These are phyloP conservation scores for Tragelaphus buxtoni DNA, from an alignment of 2,113 vertebrate species.

Conservation along the genomic window DNA sequence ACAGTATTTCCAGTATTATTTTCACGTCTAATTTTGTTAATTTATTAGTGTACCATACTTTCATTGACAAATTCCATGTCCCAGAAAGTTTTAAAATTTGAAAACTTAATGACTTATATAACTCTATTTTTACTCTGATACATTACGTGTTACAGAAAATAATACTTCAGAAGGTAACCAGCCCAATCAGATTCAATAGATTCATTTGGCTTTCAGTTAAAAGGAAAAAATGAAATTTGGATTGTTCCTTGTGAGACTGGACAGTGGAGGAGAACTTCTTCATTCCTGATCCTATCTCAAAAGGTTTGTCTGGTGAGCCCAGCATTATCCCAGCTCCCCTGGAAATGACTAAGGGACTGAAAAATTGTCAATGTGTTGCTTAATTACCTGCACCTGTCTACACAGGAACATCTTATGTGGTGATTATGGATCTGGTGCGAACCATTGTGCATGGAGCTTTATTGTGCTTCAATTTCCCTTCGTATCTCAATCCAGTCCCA, in stretches of 20 bases:
- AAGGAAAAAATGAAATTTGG: not conserved
- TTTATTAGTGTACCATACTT: not conserved
- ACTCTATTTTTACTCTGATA: not conserved
- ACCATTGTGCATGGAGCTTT: slow-evolving; percentile 65
- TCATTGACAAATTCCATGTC: not conserved
- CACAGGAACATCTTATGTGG: slow-evolving; percentile 54
- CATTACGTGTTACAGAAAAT: not conserved
- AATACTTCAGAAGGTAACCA: not conserved
- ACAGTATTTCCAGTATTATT: not conserved
- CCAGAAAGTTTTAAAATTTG: not conserved
- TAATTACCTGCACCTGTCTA: slow-evolving; percentile 74
- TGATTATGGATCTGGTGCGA: slow-evolving; percentile 63
- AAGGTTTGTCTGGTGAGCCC: slow-evolving; percentile 14
- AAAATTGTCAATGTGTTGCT: slow-evolving; percentile 62
- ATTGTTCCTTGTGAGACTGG: not conserved
- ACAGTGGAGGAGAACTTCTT: not conserved
- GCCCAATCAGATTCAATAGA: not conserved
- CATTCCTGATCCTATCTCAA: not conserved
- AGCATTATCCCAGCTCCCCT: slow-evolving; percentile 49
- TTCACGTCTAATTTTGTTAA: not conserved
- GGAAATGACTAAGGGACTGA: slow-evolving; percentile 66
- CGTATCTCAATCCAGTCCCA: slow-evolving; percentile 66
- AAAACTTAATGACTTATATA: not conserved
- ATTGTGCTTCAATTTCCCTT: slow-evolving; percentile 71
- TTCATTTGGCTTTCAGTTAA: not conserved